These are phyloP conservation scores for Ophonus ardosiacus DNA, from an alignment of 2,888 invertebrate genomes.

Conservation along the genomic window DNA sequence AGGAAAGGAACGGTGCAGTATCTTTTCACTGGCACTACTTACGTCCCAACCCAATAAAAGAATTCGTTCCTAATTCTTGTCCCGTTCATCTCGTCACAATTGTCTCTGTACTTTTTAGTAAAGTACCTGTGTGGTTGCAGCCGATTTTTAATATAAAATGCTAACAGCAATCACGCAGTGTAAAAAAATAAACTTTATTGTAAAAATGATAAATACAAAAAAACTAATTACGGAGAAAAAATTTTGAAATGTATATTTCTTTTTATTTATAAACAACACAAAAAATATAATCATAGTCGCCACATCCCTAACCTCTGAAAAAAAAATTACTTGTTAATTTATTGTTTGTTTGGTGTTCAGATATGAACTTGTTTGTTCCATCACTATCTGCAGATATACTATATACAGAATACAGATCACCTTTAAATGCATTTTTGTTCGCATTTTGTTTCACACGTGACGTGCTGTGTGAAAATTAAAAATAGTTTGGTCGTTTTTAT, in stretches of 20 bases:
- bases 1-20: neutral
- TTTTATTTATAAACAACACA: too few relatives aligned
- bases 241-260: too few relatives aligned
- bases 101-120: too few relatives aligned
- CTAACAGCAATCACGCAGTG: too few relatives aligned
- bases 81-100: slow-evolving; percentile 20
- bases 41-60: slow-evolving; percentile 6
- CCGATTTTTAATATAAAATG: too few relatives aligned
- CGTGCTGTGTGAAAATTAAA: neutral
- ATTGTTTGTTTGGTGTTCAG: slow-evolving; percentile 8
- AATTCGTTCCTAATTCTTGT: slow-evolving; percentile 45
- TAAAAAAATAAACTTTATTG: too few relatives aligned
- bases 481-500: slow-evolving; percentile 16
- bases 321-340: slow-evolving; percentile 48
- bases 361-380: slow-evolving; percentile 6
- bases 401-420: neutral
- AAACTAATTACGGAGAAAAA: too few relatives aligned
- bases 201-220: too few relatives aligned
- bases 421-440: slow-evolving; percentile 16
- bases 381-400: neutral
- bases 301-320: slow-evolving; percentile 3
- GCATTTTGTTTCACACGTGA: slow-evolving; percentile 6
- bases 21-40: slow-evolving; percentile 7
- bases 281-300: too few relatives aligned
- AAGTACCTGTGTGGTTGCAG: too few relatives aligned